These are phyloP conservation scores for Quadroppia sp. DNA, from an alignment of 2,888 invertebrate genomes.

Conservation along the genomic window DNA sequence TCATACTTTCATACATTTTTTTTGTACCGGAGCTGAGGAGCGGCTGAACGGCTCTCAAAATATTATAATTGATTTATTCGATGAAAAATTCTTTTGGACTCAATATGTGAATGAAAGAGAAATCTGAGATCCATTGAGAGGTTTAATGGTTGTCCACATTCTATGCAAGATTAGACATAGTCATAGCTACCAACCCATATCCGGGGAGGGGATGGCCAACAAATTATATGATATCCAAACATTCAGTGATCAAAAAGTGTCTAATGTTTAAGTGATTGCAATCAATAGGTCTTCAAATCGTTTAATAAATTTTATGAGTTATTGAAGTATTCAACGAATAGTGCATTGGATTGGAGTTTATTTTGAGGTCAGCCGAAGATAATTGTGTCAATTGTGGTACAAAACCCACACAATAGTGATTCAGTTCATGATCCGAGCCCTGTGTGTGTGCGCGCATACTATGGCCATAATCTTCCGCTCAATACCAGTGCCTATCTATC, in stretches of 20 bases:
- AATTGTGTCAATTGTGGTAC: conserved; percentile 16
- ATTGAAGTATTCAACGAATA: not conserved
- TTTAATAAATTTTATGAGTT: not conserved
- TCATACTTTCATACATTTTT: not conserved
- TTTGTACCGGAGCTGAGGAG: not conserved
- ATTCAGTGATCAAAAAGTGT: not conserved
- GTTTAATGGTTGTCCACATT: not conserved
- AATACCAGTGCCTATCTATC: not conserved
- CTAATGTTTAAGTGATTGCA: not conserved
- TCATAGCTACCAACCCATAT: conserved; percentile 21
- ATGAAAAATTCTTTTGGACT: not conserved
- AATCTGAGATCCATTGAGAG: not conserved
- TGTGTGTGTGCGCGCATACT: not conserved
- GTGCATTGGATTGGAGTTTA: not conserved
- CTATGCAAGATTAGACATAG: conserved; percentile 19
- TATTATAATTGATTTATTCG: conserved; percentile 16
- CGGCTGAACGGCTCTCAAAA: not conserved
- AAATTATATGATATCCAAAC: conserved; percentile 1
- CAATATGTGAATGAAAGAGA: conserved; percentile 2
- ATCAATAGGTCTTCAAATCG: not conserved
- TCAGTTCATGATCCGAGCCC: not conserved
- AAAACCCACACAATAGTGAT: conserved; percentile 23
- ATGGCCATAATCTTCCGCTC: conserved; percentile 15
- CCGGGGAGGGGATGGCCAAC: conserved; percentile 2
- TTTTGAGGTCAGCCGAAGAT: conserved; percentile 24